Evolutionary conservation across 1,140 invertebrate genomes (phyloP).

Genomic region (Bursaphelenchus mucronatus): DNA sequence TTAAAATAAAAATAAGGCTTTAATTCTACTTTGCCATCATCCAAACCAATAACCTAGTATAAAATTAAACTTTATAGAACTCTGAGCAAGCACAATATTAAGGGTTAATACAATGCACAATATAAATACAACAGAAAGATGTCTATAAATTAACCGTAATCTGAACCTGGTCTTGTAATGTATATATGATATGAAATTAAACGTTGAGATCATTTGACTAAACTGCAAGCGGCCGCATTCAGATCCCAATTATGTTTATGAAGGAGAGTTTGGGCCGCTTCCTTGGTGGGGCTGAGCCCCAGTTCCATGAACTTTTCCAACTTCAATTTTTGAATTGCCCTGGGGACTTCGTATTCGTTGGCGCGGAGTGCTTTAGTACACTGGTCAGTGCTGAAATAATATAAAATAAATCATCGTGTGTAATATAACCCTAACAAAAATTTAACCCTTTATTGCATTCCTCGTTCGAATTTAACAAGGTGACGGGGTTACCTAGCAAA

Average conservation of each 20-base stretch:
- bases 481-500: constrained; percentile 41
- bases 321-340: constrained; percentile 37
- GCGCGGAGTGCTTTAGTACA: constrained; percentile 25
- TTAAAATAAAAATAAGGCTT: too few species aligned
- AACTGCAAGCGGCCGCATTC: constrained; percentile 36
- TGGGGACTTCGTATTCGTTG: constrained; percentile 35
- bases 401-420: background rate
- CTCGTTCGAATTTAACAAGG: background rate
- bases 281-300: constrained; percentile 31
- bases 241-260: constrained; percentile 37
- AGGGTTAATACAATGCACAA: background rate
- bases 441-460: too few species aligned
- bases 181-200: background rate
- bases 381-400: constrained; percentile 40
- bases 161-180: too few species aligned
- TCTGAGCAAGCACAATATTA: background rate
- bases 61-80: background rate
- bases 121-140: too few species aligned
- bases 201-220: background rate
- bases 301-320: constrained; percentile 45
- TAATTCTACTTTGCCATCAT: too few species aligned
- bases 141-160: too few species aligned
- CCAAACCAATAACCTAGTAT: background rate
- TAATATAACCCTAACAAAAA: too few species aligned
- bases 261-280: constrained; percentile 31